Conservation (phyloP, 2,797 vertebrate species). For the Rhinoraja longicauda region DNA sequence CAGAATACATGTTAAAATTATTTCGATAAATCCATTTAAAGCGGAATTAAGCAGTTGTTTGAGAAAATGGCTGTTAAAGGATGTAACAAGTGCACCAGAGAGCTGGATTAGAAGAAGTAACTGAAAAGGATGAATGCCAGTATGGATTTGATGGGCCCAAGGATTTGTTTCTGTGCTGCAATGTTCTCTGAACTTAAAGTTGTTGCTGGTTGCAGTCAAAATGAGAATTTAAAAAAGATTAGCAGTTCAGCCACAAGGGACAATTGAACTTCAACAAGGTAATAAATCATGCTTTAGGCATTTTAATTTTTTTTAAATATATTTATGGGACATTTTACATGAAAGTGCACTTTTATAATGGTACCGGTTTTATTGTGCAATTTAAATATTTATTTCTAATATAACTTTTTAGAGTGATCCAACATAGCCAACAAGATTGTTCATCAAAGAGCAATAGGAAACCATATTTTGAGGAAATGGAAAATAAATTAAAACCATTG, state of each 20-base stretch:
- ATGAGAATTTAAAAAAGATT: background rate
- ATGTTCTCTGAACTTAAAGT: background rate
- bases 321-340: background rate
- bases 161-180: background rate
- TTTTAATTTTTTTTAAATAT: background rate
- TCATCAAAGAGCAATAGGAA: background rate
- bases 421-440: background rate
- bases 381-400: conserved; percentile 13
- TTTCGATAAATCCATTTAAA: background rate
- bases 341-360: background rate
- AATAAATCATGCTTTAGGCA: background rate
- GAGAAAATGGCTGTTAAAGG: background rate
- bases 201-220: background rate
- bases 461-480: background rate
- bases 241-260: background rate
- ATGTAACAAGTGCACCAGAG: background rate
- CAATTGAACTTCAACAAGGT: background rate
- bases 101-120: background rate
- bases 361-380: background rate
- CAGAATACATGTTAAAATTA: background rate
- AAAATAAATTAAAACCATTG: background rate
- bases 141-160: background rate
- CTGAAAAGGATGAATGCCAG: background rate
- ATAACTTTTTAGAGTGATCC: background rate
- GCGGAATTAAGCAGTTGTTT: background rate